These are phyloP conservation scores for Synodontis membranacea DNA, from an alignment of 2,113 vertebrate species.

Conservation along the genomic window DNA sequence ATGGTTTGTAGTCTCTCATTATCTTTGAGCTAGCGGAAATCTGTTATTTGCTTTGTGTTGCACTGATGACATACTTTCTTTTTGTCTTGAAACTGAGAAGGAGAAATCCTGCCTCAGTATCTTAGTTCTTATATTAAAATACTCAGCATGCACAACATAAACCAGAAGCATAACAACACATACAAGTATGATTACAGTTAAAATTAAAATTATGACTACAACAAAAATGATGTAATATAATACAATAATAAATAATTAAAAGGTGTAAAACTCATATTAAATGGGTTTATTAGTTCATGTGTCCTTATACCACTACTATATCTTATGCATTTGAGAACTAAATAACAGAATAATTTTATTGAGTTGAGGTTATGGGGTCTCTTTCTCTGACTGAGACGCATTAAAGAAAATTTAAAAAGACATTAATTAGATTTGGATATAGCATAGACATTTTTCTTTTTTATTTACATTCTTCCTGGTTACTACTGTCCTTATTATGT, in stretches of 20 bases:
- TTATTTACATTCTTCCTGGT: not conserved
- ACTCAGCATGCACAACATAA: not conserved
- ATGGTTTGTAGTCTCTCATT: conserved; percentile 2
- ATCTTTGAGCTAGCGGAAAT: conserved; percentile 18
- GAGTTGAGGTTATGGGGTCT: too few relatives aligned
- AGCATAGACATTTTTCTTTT: not conserved
- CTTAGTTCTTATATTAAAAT: not conserved
- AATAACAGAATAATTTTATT: not conserved
- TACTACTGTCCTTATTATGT: not conserved
- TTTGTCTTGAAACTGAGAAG: not conserved
- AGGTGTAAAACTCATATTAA: not conserved
- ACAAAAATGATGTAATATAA: too few relatives aligned
- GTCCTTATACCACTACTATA: not conserved
- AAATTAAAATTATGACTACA: not conserved
- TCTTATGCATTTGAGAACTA: not conserved
- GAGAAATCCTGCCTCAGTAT: not conserved
- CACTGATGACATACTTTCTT: not conserved
- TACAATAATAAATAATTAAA: too few relatives aligned
- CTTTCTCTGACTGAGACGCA: not conserved
- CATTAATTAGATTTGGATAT: not conserved
- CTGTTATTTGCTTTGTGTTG: conserved; percentile 4
- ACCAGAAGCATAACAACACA: not conserved
- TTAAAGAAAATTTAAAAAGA: not conserved
- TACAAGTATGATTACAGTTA: not conserved
- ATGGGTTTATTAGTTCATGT: not conserved